These are phyloP conservation scores for Rutilus rutilus DNA, from an alignment of 2,113 vertebrate genomes.

Conservation along the genomic window DNA sequence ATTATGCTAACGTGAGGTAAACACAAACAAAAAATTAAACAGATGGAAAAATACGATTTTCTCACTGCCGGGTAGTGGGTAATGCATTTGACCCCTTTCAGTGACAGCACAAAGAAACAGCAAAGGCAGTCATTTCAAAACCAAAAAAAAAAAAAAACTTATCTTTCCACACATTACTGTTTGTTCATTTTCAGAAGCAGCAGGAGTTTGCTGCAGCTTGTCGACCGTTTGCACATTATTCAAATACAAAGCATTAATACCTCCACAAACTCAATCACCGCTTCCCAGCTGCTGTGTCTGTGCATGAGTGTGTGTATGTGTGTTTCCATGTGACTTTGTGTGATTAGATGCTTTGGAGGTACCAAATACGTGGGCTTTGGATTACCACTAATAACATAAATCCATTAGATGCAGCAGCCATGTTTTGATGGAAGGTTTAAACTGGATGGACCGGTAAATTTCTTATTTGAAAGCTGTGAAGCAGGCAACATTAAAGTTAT, in stretches of 20 bases:
- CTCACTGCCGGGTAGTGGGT: constrained; percentile 4
- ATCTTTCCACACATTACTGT: constrained; percentile 51
- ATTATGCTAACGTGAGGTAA: neutral
- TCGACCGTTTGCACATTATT: constrained; percentile 34
- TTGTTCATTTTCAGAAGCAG: constrained; percentile 47
- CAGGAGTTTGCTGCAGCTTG: constrained; percentile 33
- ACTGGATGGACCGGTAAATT: neutral
- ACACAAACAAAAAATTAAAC: neutral
- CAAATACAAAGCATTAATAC: constrained; percentile 52
- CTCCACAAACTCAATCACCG: constrained; percentile 49
- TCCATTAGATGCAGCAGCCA: constrained; percentile 41
- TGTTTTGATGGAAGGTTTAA: constrained; percentile 22
- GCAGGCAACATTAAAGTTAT: constrained; percentile 8
- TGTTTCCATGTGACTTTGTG: constrained; percentile 40
- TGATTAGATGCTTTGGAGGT: constrained; percentile 48
- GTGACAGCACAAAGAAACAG: constrained; percentile 6
- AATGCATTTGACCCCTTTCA: constrained; percentile 50
- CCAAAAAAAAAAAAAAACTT: neutral
- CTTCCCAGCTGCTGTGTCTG: constrained; percentile 41
- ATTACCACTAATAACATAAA: constrained; percentile 51
- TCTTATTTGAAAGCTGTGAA: constrained; percentile 2
- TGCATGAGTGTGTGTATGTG: constrained; percentile 13
- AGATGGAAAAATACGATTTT: constrained; percentile 25
- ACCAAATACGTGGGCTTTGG: constrained; percentile 32
- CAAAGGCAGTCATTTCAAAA: constrained; percentile 31